Conservation (phyloP, 2,113 vertebrate species). For the Climacteris rufus region DNA sequence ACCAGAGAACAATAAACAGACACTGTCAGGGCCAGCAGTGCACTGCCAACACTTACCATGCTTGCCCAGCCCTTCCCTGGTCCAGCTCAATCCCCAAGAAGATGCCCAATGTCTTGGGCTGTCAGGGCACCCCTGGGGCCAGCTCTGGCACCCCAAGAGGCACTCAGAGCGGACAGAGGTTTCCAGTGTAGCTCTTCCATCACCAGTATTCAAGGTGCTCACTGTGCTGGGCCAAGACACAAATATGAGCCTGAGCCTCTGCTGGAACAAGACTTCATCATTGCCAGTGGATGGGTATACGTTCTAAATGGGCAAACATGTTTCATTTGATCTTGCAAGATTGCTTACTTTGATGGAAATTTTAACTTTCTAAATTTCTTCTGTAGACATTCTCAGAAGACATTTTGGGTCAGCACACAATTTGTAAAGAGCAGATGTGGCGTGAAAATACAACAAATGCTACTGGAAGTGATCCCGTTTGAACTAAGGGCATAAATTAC, state of each 20-base stretch:
- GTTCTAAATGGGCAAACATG: background rate
- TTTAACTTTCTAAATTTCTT: background rate
- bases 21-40: background rate
- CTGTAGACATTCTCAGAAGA: background rate
- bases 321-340: background rate
- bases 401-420: accelerated
- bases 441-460: background rate
- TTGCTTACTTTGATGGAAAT: background rate
- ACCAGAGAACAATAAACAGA: background rate
- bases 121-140: background rate
- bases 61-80: background rate
- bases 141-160: background rate
- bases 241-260: background rate
- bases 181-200: background rate
- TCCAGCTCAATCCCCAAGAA: background rate
- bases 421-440: background rate
- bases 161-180: background rate
- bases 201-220: background rate
- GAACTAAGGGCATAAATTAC: background rate
- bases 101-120: background rate
- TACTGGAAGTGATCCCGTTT: background rate
- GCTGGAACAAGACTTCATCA: background rate
- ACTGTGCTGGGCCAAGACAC: accelerated
- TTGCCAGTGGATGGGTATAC: background rate
- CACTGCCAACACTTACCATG: background rate